These are phyloP conservation scores for Smutsia gigantea DNA, from an alignment of 2,797 vertebrate genomes.

Conservation along the genomic window DNA sequence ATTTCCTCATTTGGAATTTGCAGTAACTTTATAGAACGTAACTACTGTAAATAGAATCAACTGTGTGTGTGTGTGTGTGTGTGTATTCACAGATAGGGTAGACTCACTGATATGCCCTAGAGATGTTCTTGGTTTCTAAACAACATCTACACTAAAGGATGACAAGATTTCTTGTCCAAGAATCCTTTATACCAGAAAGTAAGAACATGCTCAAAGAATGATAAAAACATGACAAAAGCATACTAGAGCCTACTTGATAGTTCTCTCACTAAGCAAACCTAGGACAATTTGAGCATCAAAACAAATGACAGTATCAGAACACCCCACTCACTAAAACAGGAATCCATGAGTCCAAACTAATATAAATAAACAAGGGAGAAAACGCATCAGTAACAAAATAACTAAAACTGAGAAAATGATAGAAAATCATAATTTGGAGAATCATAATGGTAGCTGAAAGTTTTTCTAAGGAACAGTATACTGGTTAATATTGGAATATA, in stretches of 20 bases:
- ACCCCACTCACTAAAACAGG: neutral
- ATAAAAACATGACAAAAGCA: neutral
- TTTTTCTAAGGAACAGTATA: neutral
- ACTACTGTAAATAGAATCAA: neutral
- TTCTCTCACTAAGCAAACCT: neutral
- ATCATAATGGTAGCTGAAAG: neutral
- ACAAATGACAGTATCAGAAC: neutral
- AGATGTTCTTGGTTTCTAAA: neutral
- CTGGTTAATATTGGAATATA: neutral
- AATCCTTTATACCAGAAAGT: neutral
- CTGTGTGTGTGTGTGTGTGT: neutral
- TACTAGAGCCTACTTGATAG: neutral
- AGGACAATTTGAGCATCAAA: neutral
- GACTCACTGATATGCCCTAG: neutral
- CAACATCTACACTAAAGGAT: neutral
- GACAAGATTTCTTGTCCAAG: neutral
- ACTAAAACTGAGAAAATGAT: neutral
- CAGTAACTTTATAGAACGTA: neutral
- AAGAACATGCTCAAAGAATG: neutral
- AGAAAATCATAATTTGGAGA: neutral
- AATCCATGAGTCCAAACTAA: neutral
- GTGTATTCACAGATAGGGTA: neutral
- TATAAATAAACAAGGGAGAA: neutral
- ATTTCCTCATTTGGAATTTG: neutral
- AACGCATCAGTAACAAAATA: neutral